Percentiles rank a stretch among this genome's conserved stretches.
Evolutionary conservation across 30 jellyfish, hydroid and myxozoan genomes (phyloP).

Genomic region (Nemopilema nomurai): DNA sequence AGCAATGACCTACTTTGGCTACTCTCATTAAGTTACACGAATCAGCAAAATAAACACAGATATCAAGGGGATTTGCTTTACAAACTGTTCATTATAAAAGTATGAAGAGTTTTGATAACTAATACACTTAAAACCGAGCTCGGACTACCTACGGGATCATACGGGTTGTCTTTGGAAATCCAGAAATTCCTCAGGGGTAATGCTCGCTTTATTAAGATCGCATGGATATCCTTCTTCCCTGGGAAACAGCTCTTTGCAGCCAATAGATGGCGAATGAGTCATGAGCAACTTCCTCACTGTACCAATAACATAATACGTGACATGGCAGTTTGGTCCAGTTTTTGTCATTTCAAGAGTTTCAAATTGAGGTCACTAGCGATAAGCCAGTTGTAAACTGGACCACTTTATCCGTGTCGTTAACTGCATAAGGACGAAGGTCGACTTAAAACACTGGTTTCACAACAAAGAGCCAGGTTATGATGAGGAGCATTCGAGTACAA

Average conservation of each 20-base stretch:
- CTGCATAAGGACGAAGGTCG: too few relatives aligned
- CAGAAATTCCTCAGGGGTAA: slow-evolving; percentile 1
- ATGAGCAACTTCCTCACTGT: too few relatives aligned
- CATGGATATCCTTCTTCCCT: not conserved
- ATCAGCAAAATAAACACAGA: slow-evolving; percentile 47
- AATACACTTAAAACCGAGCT: not conserved
- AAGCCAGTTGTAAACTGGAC: too few relatives aligned
- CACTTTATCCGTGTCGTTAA: too few relatives aligned
- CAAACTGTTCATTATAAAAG: slow-evolving; percentile 20
- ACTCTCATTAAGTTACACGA: slow-evolving; percentile 30
- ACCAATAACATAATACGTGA: too few relatives aligned
- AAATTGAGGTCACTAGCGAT: too few relatives aligned
- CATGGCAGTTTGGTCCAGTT: too few relatives aligned
- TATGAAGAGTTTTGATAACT: slow-evolving; percentile 23
- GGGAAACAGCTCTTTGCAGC: slow-evolving; percentile 2
- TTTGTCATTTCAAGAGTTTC: too few relatives aligned
- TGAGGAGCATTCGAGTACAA: too few relatives aligned
- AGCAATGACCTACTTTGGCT: not conserved
- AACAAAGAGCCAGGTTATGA: too few relatives aligned
- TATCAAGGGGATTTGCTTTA: slow-evolving; percentile 14
- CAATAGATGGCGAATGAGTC: too few relatives aligned
- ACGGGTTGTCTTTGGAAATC: slow-evolving; percentile 4
- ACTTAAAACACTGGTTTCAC: too few relatives aligned
- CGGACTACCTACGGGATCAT: slow-evolving; percentile 51
- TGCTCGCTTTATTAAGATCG: not conserved